Conservation (phyloP, 2,113 vertebrate genomes). For the Crocuta crocuta region DNA sequence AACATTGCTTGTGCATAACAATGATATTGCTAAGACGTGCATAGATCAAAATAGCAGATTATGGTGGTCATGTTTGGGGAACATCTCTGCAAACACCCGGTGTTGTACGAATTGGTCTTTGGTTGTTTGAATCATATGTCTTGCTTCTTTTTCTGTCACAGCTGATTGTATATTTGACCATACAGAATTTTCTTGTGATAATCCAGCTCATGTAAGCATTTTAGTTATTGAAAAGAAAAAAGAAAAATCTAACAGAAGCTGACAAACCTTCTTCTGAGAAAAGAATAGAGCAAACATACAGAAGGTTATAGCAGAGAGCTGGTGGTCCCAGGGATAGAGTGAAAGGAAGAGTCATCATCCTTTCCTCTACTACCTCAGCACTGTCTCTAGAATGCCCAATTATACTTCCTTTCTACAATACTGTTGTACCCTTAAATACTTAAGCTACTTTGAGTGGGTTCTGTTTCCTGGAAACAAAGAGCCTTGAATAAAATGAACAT, state of each 20-base stretch:
- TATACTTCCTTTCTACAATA: not conserved
- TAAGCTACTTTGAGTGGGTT: not conserved
- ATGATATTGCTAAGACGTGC: not conserved
- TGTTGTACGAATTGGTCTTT: not conserved
- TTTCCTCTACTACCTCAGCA: not conserved
- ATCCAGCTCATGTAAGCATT: not conserved
- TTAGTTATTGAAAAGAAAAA: not conserved
- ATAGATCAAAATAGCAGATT: not conserved
- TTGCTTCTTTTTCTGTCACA: not conserved
- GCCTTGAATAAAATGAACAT: not conserved
- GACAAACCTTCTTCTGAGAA: not conserved
- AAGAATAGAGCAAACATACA: not conserved
- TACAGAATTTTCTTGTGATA: not conserved
- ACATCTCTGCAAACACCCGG: not conserved
- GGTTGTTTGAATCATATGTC: not conserved
- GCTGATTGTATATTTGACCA: not conserved
- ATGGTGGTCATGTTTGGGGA: not conserved
- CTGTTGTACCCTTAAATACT: not conserved
- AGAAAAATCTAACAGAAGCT: not conserved
- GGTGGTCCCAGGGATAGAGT: not conserved
- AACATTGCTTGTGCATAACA: not conserved
- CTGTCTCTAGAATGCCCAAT: not conserved
- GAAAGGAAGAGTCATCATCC: not conserved
- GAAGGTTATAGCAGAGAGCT: not conserved
- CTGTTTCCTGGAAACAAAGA: not conserved